phyloP scores from a whole-genome alignment of 2,113 vertebrate genomes.

The Neotoma lepida region DNA sequence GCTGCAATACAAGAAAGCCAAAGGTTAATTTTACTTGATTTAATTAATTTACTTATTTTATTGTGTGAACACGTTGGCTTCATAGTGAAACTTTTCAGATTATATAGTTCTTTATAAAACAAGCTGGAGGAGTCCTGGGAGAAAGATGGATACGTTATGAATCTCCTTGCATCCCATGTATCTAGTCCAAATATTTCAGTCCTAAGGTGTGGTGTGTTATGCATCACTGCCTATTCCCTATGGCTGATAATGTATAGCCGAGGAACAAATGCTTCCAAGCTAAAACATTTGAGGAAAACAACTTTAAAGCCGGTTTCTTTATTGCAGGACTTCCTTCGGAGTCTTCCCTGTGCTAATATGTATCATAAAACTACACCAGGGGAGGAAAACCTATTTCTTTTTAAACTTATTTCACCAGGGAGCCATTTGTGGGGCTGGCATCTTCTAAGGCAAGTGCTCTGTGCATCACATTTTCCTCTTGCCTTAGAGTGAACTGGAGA shows the following conservation, averaged over 20 bases:
- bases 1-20: neutral
- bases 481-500: neutral
- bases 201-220: neutral
- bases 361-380: conserved; percentile 19
- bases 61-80: neutral
- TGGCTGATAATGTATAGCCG: neutral
- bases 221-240: neutral
- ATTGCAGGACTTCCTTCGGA: conserved; percentile 15
- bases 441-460: neutral
- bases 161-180: too few species aligned
- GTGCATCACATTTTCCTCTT: neutral
- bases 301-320: conserved; percentile 42
- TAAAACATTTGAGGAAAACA: conserved; percentile 15
- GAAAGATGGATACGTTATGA: neutral
- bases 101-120: neutral
- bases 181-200: neutral
- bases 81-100: neutral
- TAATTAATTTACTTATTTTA: conserved; percentile 7
- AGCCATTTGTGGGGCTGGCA: neutral
- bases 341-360: conserved; percentile 41
- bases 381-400: conserved; percentile 22
- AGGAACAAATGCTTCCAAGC: conserved; percentile 28
- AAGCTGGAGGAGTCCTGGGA: neutral
- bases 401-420: conserved; percentile 30
- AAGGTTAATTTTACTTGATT: neutral